Base-by-base conservation (phyloP, 2,888 invertebrate species). In the Endotricha flammealis region DNA sequence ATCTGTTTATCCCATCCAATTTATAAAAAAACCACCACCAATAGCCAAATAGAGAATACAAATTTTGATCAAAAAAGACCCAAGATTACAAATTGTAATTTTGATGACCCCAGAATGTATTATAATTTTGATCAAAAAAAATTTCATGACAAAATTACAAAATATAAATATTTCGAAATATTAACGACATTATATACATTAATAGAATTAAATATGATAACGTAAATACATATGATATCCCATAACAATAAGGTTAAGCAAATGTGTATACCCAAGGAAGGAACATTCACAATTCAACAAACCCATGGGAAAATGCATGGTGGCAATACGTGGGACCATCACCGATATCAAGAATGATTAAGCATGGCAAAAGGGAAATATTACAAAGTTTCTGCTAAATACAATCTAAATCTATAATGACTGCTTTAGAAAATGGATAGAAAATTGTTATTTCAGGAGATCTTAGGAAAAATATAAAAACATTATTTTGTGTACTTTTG, bases 281-380 rank as follows among this genome's bases (percentile, higher is more conserved):
- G 53, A 44, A 69, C 73, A 69, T 70, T 69, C 57, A 74, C 58
- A 20, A 20, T 8, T 7, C 20, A n/a, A 20, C 20, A 64, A 63
- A 56, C 46, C 54, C 53, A 44, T 53, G 49, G 58, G 50, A 57
- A 46, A 63, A 71, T 63, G 64, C 59, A 68, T 67, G 72, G 79
- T 77, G 77, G 77, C 53, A 67, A 61, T 66, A 56, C 47, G 64
- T 60, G 66, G 74, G 64, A 74, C 85, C 85, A 73, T 85, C 78
- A 85, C 86, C 86, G 82, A 75, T 70, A 83, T 83, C 85, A 85
- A 85, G 82, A 82, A 79, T 83, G 86, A 81, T 80, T 83, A 86
- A 86, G 86, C 86, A 85, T 68, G 69, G 61, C 66, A 69, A 75
- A 69, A 60, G 59, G 66, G 55, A 70, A 66, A 77, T 61, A 71